Base-by-base conservation (phyloP, 1,140 invertebrate genomes). In the Leguminivora glycinivorella region DNA sequence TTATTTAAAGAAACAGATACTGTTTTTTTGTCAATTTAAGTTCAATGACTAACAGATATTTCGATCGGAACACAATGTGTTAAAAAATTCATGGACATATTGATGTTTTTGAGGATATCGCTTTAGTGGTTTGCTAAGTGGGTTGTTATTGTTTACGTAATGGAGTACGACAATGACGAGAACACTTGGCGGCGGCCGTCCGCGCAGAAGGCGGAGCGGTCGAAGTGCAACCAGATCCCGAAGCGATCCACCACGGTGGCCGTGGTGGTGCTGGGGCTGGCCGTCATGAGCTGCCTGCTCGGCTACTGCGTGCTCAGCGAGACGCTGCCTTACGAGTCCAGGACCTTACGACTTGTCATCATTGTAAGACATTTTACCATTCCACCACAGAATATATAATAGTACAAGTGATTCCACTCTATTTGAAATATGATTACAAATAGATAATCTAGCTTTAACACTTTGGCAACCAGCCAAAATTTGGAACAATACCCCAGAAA, bases 111-210 rank as follows among this genome's bases (percentile, higher is more conserved):
- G 2, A 22, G 0, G 17, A 52, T 52, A 22, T 22, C n/a, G 22
- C 2, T 0, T 22, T 52, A 52, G 47, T 52, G 47, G 1, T 22
- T 22, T 2, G 47, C 19, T 17, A 22, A 52, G 6, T 52, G 9
- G 47, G 22, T 52, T 22, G 10, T 52, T 52, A 52, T 1, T 52
- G 47, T 52, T 52, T 52, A 52, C 47, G 4, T 4, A 74, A 91
- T 91, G 89, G 89, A 92, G 71, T 92, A 87, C 67, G 84, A 92
- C 52, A 87, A 86, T 29, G 85, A 87, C 63, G 87, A 90, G n/a
- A 78, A 87, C 69, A 90, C 85, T 7, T 90, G 88, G 87, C 80
- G 83, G 56, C 77, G 80, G 69, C 77, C 80, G 12, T 84, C 79
- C 10, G 71, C 81, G 24, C 79, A 81, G 14, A 86, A 89, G 69